Conservation (phyloP, 2,888 invertebrate genomes). For the Eueremaeus valkanovi region DNA sequence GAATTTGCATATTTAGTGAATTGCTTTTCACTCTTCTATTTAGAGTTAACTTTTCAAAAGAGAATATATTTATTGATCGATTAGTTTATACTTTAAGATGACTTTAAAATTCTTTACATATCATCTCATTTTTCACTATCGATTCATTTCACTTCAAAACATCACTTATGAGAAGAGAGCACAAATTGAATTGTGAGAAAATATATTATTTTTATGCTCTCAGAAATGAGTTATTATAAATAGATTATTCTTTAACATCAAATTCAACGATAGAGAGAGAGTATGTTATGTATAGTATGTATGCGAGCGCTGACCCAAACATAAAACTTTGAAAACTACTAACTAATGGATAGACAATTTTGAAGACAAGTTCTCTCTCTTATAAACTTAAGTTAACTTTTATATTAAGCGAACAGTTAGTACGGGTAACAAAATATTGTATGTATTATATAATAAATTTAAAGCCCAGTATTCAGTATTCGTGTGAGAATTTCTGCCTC, state of each 20-base stretch:
- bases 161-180: not conserved
- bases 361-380: not conserved
- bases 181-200: conserved; percentile 16
- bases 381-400: too few relatives aligned
- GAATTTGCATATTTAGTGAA: not conserved
- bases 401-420: not conserved
- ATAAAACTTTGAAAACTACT: not conserved
- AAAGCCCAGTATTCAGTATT: not conserved
- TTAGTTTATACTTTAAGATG: not conserved
- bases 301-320: not conserved
- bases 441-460: too few relatives aligned
- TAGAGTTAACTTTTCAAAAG: too few relatives aligned
- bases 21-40: too few relatives aligned
- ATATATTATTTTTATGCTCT: not conserved
- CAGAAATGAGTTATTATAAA: conserved; percentile 14
- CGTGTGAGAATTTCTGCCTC: not conserved
- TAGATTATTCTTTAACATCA: not conserved
- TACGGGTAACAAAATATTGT: too few relatives aligned
- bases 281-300: not conserved
- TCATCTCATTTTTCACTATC: too few relatives aligned
- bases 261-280: not conserved
- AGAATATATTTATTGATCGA: too few relatives aligned
- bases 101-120: too few relatives aligned
- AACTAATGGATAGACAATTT: not conserved
- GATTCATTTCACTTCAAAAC: not conserved